Evolutionary conservation across 1,140 invertebrate species (phyloP), one percentile per base, ranked within the genome.

Genomic region (Philotrypesis tridentata): DNA sequence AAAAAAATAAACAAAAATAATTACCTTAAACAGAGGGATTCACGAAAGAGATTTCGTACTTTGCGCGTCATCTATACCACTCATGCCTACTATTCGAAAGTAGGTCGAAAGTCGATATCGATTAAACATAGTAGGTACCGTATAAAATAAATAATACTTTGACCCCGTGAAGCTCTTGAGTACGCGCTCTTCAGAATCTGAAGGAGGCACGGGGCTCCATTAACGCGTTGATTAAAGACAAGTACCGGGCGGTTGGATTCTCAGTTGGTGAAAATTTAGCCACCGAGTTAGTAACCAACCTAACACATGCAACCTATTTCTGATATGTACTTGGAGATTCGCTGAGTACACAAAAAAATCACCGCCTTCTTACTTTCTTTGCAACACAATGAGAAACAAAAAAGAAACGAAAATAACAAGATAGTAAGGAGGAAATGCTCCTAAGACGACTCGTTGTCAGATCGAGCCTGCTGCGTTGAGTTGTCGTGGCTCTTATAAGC

Each of bases 401-500:
- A 79, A 5, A 40, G 21, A 40, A 70, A 31, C 17, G 4, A 73
- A 43, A 27, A 25, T 2, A 79, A 68, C 23, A 76, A 55, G n/a
- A 55, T 70, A 55, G 17, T 6, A 55, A n/a, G 6, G 17, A 55
- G 48, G 7, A 21, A 81, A 78, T 14, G 60, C n/a, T 67, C 55
- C 21, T 70, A 81, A 27, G 48, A 29, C 27, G 80, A 82, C 2
- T 86, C 85, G 5, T 84, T 61, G n/a, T 71, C 65, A 8, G 23
- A 25, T 85, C 80, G 11, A 23, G 29, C 80, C 75, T 74, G 74
- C 23, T 80, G 68, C 55, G 89, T 90, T 48, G 87, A 83, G 70
- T 90, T 90, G 14, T 91, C 89, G 31, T 92, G 90, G 80, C 95
- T 96, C 87, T 95, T 96, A 85, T 96, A 97, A 3, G 95, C 94